Percentiles rank a stretch among this genome's conserved stretches.
These are phyloP conservation scores for Neodiprion fabricii DNA, from an alignment of 1,140 invertebrate species.

Conservation along the genomic window DNA sequence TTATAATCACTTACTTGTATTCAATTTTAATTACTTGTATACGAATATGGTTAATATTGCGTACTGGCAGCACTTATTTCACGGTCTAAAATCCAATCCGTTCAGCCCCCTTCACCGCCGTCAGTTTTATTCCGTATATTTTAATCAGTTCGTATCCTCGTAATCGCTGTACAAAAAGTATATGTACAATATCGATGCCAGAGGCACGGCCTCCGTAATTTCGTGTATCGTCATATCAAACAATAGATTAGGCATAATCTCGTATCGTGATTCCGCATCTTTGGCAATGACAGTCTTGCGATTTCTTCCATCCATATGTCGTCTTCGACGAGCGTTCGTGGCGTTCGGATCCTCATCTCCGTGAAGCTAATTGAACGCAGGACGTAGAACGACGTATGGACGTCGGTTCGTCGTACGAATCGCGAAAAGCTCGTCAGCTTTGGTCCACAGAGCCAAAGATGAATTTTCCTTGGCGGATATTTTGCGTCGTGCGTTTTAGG, in stretches of 20 bases:
- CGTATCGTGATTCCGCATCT: neutral
- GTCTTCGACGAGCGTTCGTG: neutral
- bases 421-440: no score
- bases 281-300: no score
- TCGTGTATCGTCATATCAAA: neutral
- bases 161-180: neutral
- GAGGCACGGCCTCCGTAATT: neutral
- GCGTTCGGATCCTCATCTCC: neutral
- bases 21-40: neutral
- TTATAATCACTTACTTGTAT: slow-evolving; percentile 26
- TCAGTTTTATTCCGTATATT: neutral
- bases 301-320: no score
- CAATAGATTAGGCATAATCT: neutral
- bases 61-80: slow-evolving; percentile 48
- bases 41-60: slow-evolving; percentile 48
- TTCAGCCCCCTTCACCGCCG: neutral
- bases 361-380: neutral
- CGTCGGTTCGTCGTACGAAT: no score
- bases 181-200: neutral
- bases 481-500: no score
- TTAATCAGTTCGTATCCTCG: neutral
- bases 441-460: no score
- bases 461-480: no score
- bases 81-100: slow-evolving; percentile 16
- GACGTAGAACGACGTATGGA: no score